A percentile compares a stretch with the other conserved stretches of the same genome.
Conservation (phyloP, 2,113 vertebrate species). For the Mustela lutreola region DNA sequence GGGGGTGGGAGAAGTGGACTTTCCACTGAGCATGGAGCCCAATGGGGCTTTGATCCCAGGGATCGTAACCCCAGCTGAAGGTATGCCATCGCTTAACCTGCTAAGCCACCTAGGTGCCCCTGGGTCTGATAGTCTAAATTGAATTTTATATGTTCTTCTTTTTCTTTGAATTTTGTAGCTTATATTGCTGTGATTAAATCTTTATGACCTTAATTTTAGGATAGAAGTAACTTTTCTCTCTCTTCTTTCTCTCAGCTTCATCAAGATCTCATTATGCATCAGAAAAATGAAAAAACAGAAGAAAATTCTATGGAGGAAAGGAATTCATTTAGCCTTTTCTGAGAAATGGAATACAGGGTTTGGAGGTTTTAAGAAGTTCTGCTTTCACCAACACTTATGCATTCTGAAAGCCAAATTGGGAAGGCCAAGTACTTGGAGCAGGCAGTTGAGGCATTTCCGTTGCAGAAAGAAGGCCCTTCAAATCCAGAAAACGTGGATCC, state of each 20-base stretch:
- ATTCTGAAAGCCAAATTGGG: slow-evolving; percentile 82
- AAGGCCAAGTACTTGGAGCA: slow-evolving; percentile 64
- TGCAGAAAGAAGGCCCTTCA: slow-evolving; percentile 75
- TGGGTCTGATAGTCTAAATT: not conserved
- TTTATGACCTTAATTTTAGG: slow-evolving; percentile 68
- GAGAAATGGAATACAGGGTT: slow-evolving; percentile 85
- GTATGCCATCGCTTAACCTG: not conserved
- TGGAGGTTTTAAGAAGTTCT: slow-evolving; percentile 83
- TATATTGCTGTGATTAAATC: slow-evolving; percentile 43
- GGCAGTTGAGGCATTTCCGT: slow-evolving; percentile 61
- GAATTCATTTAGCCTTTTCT: slow-evolving; percentile 82
- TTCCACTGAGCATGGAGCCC: not conserved
- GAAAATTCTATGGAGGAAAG: slow-evolving; percentile 83
- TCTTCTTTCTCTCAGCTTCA: slow-evolving; percentile 83
- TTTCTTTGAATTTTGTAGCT: not conserved
- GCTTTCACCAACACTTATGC: slow-evolving; percentile 81
- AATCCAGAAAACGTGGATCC: slow-evolving; percentile 77
- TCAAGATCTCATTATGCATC: slow-evolving; percentile 88
- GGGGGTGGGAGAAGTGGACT: not conserved
- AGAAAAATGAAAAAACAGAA: slow-evolving; percentile 88
- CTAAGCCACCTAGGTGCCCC: not conserved
- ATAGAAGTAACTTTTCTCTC: slow-evolving; percentile 66
- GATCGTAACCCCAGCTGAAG: not conserved
- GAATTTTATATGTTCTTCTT: not conserved
- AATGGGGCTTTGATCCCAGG: not conserved